Base-by-base conservation (phyloP, 2,888 invertebrate genomes). In the Phanerotoma sp. region DNA sequence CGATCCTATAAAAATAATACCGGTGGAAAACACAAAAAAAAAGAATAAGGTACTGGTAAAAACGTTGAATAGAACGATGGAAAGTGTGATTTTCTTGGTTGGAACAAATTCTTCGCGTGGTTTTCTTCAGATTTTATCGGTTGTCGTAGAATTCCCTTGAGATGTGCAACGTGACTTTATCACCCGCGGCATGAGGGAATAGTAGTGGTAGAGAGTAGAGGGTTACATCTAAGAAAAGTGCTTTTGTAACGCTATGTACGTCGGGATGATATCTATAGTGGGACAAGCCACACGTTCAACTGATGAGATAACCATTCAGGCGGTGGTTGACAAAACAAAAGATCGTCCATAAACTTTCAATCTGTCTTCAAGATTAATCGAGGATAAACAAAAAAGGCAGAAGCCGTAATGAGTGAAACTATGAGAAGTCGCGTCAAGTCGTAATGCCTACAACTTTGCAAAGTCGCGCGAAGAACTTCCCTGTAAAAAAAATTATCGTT, bases 141-240 rank as follows among this genome's bases (percentile, higher is more conserved):
- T 48, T 46, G 33, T 33, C 46, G 33, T 46, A 32, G 46, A 32
- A 32, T 18, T 46, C 18, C 5, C 25, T 20, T 42, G 46, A 46
- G 52, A 46, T 40, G 38, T 18, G 22, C 38, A 13, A 30, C 32
- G 46, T 46, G 52, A 52, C 52, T 52, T 52, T 52, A 52, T 52
- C 52, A 38, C 37, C 52, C 58, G 62, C 60, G 59, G 56, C 60
- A 52, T 51, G 47, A 48, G 32, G 15, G 40, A 28, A 35, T 54
- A 56, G 56, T 63, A 57, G 57, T 52, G 58, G 56, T 51, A 44
- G 51, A 13, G n/a, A 40, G 20, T 22, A 18, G 9, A 33, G 38
- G 25, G 38, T 30, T 21, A 15, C n/a, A n/a, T n/a, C n/a, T n/a
- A 25, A 38, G 18, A 40, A 37, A 28, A 46, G 22, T 5, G 18